These are phyloP conservation scores for Sarcophaga bullata DNA, from an alignment of 1,140 invertebrate genomes.

Conservation along the genomic window DNA sequence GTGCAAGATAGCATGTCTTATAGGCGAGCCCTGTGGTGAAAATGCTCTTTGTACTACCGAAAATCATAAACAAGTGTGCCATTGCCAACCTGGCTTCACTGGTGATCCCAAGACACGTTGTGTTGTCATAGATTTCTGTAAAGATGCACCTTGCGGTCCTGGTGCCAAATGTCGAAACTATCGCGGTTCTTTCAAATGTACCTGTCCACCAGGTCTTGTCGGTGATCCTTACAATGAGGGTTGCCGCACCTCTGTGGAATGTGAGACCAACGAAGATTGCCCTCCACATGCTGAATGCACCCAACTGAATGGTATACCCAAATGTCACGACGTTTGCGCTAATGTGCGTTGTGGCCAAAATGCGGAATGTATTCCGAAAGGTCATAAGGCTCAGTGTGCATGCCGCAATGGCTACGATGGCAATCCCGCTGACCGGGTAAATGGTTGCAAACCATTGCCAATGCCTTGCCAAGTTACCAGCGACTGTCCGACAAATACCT, in stretches of 20 bases:
- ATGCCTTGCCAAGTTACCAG: slow-evolving; percentile 74
- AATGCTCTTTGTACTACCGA: slow-evolving; percentile 86
- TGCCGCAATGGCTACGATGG: slow-evolving; percentile 83
- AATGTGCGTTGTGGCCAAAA: slow-evolving; percentile 80
- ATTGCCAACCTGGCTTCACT: slow-evolving; percentile 87
- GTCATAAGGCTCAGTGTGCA: slow-evolving; percentile 79
- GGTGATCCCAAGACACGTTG: slow-evolving; percentile 80
- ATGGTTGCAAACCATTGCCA: slow-evolving; percentile 82
- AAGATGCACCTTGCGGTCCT: slow-evolving; percentile 80
- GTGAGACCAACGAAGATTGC: slow-evolving; percentile 80
- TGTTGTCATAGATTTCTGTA: slow-evolving; percentile 81
- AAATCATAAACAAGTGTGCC: slow-evolving; percentile 78
- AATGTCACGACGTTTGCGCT: slow-evolving; percentile 84
- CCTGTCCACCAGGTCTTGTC: slow-evolving; percentile 79
- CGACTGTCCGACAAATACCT: slow-evolving; percentile 81
- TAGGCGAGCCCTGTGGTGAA: slow-evolving; percentile 81
- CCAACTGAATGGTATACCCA: slow-evolving; percentile 74
- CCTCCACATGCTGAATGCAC: slow-evolving; percentile 80
- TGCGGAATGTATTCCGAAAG: slow-evolving; percentile 79
- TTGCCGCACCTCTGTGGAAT: slow-evolving; percentile 81
- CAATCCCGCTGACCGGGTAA: slow-evolving; percentile 73
- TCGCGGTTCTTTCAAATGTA: slow-evolving; percentile 82
- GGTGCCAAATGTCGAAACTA: slow-evolving; percentile 85
- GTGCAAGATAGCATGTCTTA: slow-evolving; percentile 86
- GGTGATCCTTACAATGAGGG: slow-evolving; percentile 85